These are phyloP conservation scores for Acrocephalus scirpaceus DNA, from an alignment of 2,797 vertebrate genomes.

Conservation along the genomic window DNA sequence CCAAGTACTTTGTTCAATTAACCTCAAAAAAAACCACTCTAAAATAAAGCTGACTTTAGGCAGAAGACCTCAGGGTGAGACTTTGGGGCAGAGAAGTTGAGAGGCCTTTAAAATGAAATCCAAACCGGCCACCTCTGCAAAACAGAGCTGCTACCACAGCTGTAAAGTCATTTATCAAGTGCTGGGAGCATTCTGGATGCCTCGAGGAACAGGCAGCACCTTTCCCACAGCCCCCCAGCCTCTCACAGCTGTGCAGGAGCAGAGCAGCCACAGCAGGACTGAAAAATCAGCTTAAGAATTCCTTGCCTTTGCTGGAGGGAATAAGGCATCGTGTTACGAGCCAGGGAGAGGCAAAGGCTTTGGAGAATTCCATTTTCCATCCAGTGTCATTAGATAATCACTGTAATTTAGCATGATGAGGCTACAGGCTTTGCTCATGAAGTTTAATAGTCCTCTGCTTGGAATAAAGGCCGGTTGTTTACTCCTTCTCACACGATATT, in stretches of 20 bases:
- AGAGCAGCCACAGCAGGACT: neutral
- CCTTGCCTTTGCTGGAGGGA: slow-evolving; percentile 1
- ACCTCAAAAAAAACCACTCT: neutral
- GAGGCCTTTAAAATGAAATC: neutral
- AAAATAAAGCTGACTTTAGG: neutral
- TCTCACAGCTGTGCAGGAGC: neutral
- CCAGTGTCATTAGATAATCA: neutral
- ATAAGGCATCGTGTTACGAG: rapidly evolving
- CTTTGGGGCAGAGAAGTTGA: neutral
- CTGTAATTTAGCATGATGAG: neutral
- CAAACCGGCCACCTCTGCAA: neutral
- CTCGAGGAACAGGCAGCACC: neutral
- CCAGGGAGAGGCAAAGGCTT: neutral
- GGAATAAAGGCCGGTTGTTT: neutral
- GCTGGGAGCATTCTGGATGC: neutral
- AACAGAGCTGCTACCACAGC: neutral
- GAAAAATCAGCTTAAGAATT: neutral
- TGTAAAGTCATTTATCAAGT: neutral
- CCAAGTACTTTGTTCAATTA: neutral
- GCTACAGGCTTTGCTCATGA: neutral
- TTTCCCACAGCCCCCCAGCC: neutral
- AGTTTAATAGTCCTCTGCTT: neutral
- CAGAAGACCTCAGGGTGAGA: neutral
- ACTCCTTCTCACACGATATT: neutral
- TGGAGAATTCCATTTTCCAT: neutral